Percentiles rank a stretch among this genome's conserved stretches.
These are phyloP conservation scores for Hylaea fasciaria DNA, from an alignment of 2,888 invertebrate genomes.

Conservation along the genomic window DNA sequence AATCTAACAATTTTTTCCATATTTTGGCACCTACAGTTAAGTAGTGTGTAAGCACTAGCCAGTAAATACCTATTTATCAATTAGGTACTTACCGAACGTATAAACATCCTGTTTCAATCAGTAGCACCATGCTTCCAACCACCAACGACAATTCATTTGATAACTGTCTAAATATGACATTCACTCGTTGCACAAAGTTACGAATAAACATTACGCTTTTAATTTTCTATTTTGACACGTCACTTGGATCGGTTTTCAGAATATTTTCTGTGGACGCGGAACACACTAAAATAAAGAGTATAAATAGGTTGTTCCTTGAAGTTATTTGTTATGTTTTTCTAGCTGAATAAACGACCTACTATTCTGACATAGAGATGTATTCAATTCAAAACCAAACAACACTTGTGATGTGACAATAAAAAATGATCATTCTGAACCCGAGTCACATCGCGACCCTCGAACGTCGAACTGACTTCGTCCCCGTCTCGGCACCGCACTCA, in stretches of 20 bases:
- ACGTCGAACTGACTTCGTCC: conserved; percentile 18
- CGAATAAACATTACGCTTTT: conserved; percentile 1
- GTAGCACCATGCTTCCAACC: conserved; percentile 13
- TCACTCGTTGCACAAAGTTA: background rate
- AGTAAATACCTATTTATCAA: too few relatives aligned
- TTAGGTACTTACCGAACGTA: conserved; percentile 17
- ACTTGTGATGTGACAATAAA: background rate
- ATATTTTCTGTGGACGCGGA: too few relatives aligned
- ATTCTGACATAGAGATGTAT: too few relatives aligned
- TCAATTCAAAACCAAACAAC: too few relatives aligned
- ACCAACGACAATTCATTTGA: conserved; percentile 8
- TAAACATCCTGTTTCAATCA: conserved; percentile 17
- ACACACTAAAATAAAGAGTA: too few relatives aligned
- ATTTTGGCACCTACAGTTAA: too few relatives aligned
- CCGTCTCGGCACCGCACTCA: background rate
- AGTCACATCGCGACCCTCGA: conserved; percentile 3
- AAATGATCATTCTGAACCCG: background rate
- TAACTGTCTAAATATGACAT: background rate
- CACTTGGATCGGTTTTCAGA: too few relatives aligned
- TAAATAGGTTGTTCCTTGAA: too few relatives aligned
- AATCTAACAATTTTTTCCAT: too few relatives aligned
- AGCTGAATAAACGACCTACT: too few relatives aligned
- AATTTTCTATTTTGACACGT: background rate
- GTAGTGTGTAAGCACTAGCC: too few relatives aligned
- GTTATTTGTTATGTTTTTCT: too few relatives aligned